Evolutionary conservation across 2,888 invertebrate species (phyloP).

Genomic region (Eupithecia abbreviata): DNA sequence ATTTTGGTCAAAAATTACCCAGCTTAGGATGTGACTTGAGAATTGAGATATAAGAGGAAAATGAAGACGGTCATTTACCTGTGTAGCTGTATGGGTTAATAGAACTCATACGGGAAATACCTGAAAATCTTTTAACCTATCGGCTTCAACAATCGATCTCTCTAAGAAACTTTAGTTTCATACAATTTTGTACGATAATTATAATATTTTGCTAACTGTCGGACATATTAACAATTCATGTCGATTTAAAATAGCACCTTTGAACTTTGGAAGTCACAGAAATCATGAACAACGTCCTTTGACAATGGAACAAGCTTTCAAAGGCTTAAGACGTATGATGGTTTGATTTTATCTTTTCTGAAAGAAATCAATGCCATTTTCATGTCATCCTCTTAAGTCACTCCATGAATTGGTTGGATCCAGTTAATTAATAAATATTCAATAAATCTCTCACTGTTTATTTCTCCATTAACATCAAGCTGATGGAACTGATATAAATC

Average conservation of each 20-base stretch:
- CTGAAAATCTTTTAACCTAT: not conserved
- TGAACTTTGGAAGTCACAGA: not conserved
- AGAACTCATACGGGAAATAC: not conserved
- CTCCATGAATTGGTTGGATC: not conserved
- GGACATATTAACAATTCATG: not conserved
- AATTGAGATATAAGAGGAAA: conserved; percentile 12
- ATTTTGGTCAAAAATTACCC: not conserved
- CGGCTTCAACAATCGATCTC: not conserved
- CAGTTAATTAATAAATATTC: not conserved
- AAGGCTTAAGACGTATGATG: not conserved
- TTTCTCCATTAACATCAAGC: not conserved
- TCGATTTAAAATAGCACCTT: not conserved
- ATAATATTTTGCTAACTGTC: not conserved
- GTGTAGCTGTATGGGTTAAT: not conserved
- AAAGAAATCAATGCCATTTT: not conserved
- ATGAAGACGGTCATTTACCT: conserved; percentile 6
- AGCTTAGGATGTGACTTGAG: not conserved
- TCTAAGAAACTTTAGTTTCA: not conserved
- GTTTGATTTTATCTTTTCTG: not conserved
- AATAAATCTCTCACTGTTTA: conserved; percentile 3
- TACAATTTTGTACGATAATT: not conserved
- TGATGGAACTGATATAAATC: conserved; percentile 17
- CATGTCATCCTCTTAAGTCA: not conserved
- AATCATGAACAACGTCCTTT: not conserved
- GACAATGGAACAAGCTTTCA: not conserved